Conservation (phyloP, 2,113 vertebrate species). For the Arizona elegans region DNA sequence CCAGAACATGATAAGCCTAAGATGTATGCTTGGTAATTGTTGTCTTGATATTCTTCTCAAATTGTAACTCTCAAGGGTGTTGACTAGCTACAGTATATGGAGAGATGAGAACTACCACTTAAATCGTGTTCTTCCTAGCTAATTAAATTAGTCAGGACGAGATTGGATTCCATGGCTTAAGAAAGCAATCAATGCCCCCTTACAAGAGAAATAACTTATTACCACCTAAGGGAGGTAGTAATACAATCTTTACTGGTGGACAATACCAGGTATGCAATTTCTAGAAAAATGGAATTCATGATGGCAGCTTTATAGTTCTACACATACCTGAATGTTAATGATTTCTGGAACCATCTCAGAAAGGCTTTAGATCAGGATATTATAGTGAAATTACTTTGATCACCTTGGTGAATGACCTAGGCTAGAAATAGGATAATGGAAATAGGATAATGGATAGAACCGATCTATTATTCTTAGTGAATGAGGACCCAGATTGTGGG, state of each 20-base stretch:
- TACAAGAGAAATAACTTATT: not conserved
- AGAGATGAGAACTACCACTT: not conserved
- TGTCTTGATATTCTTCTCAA: not conserved
- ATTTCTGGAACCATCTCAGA: not conserved
- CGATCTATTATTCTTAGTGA: not conserved
- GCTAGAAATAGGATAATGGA: not conserved
- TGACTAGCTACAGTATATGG: not conserved
- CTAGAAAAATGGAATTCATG: not conserved
- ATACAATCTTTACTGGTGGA: not conserved
- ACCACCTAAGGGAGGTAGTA: not conserved
- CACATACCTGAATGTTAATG: not conserved
- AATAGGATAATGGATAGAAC: not conserved
- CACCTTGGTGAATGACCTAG: not conserved
- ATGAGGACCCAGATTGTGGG: too few relatives aligned
- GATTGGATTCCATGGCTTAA: not conserved
- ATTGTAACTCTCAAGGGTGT: not conserved
- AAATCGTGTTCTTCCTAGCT: not conserved
- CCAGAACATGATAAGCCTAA: not conserved
- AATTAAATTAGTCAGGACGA: not conserved
- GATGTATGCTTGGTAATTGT: not conserved
- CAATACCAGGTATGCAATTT: not conserved
- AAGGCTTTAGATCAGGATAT: not conserved
- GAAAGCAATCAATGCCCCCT: not conserved
- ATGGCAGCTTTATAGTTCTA: not conserved
- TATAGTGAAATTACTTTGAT: not conserved